Evolutionary conservation across 2,888 invertebrate genomes (phyloP).

Genomic region (Pterostichus madidus): DNA sequence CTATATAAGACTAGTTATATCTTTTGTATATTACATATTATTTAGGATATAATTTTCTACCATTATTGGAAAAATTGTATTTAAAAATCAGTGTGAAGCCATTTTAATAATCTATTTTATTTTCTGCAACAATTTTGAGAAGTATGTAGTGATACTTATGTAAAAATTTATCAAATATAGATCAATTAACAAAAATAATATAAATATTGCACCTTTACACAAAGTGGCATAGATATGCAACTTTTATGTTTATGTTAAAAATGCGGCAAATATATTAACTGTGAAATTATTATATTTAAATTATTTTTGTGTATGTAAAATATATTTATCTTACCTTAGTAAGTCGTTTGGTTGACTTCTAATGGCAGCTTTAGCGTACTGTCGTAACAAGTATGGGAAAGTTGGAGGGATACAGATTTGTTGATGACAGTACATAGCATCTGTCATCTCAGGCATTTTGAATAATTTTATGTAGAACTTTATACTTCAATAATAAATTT

Average conservation of each 20-base stretch:
- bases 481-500: constrained; percentile 7
- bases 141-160: no score
- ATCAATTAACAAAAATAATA: no score
- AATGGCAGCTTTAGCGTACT: constrained; percentile 94
- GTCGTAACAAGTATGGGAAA: constrained; percentile 90
- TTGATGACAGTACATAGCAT: constrained; percentile 89
- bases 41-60: no score
- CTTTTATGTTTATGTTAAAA: no score
- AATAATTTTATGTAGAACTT: constrained; percentile 8
- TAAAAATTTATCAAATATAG: no score
- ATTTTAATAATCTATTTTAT: background rate
- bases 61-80: no score
- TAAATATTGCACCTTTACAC: background rate
- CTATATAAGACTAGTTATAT: no score
- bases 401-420: constrained; percentile 91
- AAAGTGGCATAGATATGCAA: background rate
- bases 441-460: constrained; percentile 82
- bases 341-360: constrained; percentile 93
- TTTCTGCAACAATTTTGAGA: background rate
- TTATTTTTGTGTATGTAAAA: no score
- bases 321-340: constrained; percentile 77
- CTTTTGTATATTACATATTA: no score
- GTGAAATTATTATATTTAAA: no score
- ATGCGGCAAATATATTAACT: no score
- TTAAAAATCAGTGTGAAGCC: no score